Base-by-base conservation (phyloP, 2,113 vertebrate genomes). In the Chaenogobius annularis region DNA sequence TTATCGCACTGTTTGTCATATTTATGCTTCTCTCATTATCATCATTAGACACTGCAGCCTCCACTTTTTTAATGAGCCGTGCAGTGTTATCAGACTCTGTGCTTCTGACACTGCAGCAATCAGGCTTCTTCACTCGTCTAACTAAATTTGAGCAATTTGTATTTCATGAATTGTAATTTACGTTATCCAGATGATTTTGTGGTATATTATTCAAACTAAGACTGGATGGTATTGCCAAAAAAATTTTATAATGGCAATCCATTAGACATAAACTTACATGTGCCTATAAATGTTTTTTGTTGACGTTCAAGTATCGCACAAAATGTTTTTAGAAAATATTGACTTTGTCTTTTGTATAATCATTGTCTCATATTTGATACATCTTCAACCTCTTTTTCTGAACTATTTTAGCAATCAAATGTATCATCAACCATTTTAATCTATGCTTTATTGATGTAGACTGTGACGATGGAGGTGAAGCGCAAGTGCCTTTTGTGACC, bases 11-110 rank as follows among this genome's bases (percentile, higher is more conserved):
- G 56, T 69, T 70, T 26, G 4, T 22, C 68, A 48, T 82, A 75
- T 85, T 89, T 88, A 76, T 67, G 64, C 71, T 75, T 54, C 68
- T 70, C 78, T 87, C 76, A 82, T 86, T 86, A 87, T 77, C 64
- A 71, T 68, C 82, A 40, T 62, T 35, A 62, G 31, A 62, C 31
- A 84, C 86, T 83, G 68, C 40, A 14, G 58, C 7, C 22, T 65
- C 50, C 37, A n/a, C 26, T 37, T 55, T 47, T 40, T 72, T 87
- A 82, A 79, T 70, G 73, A 81, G 75, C 58, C 63, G n/a, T 20
- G 13, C 19, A 56, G 9, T 22, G 61, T 63, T 43, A 22, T 56
- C 22, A 61, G 63, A 35, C 37, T 66, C 20, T 2, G 52, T 69
- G 26, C 40, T 12, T 59, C 64, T 62, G 23, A 59, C 31, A 35